Conservation (phyloP, 2,797 vertebrate genomes). For the Ataeniobius toweri region DNA sequence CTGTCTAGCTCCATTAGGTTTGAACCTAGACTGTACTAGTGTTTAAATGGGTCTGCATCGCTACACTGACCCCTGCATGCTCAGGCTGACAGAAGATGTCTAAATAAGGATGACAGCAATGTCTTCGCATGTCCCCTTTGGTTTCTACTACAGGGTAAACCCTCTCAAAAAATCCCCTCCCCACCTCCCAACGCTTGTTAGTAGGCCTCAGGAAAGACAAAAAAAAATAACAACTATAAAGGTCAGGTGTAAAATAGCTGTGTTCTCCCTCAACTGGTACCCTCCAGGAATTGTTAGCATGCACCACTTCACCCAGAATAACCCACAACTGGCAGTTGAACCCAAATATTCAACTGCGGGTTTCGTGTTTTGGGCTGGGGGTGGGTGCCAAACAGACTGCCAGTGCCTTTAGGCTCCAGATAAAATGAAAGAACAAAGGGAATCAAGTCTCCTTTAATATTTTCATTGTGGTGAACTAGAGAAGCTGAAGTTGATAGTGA, state of each 20-base stretch:
- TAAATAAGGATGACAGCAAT: slow-evolving; percentile 77
- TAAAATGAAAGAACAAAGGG: slow-evolving; percentile 59
- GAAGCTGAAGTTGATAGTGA: slow-evolving; percentile 21
- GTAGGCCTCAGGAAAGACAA: slow-evolving; percentile 43
- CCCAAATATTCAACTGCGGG: slow-evolving; percentile 43
- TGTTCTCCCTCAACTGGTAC: slow-evolving; percentile 35
- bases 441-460: slow-evolving; percentile 43
- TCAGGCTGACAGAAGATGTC: slow-evolving; percentile 47
- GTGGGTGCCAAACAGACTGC: slow-evolving; percentile 48
- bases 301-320: slow-evolving; percentile 60
- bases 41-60: slow-evolving; percentile 58
- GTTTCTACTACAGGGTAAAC: slow-evolving; percentile 54
- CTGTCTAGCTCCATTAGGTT: slow-evolving; percentile 44
- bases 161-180: slow-evolving; percentile 3
- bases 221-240: slow-evolving; percentile 39
- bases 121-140: slow-evolving; percentile 54
- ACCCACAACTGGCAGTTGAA: slow-evolving; percentile 29
- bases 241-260: slow-evolving; percentile 64
- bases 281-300: slow-evolving; percentile 58
- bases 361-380: slow-evolving; percentile 4
- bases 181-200: slow-evolving; percentile 36
- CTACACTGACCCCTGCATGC: slow-evolving; percentile 66
- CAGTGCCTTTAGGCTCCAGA: slow-evolving; percentile 50
- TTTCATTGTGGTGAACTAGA: slow-evolving; percentile 22
- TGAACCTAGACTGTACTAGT: slow-evolving; percentile 38